phyloP scores from a whole-genome alignment of 2,797 vertebrate genomes.

The Calcarius lapponicus region DNA sequence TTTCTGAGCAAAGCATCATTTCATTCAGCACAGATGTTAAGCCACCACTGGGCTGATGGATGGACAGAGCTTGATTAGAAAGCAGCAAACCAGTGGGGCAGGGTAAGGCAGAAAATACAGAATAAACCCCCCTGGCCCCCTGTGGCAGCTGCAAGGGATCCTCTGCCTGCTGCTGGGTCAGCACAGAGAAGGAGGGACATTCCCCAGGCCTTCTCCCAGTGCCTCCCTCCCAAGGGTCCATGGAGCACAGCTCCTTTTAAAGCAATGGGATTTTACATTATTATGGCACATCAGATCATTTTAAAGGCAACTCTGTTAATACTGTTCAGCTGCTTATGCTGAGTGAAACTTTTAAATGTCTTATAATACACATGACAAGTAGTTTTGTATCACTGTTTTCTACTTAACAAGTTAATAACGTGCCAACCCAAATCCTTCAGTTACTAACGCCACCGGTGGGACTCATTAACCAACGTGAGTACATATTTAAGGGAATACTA shows the following conservation, averaged over 20 bases:
- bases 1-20: not conserved
- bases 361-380: conserved; percentile 59
- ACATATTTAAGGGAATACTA: conserved; percentile 71
- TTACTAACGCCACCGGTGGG: conserved; percentile 66
- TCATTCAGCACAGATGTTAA: not conserved
- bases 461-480: conserved; percentile 70
- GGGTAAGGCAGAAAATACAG: not conserved
- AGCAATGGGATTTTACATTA: not conserved
- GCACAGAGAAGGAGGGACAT: not conserved
- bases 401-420: conserved; percentile 72
- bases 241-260: not conserved
- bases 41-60: not conserved
- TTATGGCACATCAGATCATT: not conserved
- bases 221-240: not conserved
- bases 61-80: not conserved
- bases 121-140: rapidly evolving
- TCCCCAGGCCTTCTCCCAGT: not conserved
- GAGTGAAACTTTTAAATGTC: conserved; percentile 60
- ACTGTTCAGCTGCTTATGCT: conserved; percentile 32
- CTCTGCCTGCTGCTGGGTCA: not conserved
- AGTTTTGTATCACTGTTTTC: conserved; percentile 66
- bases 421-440: conserved; percentile 71
- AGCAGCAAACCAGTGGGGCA: not conserved
- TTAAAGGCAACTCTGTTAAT: conserved; percentile 1
- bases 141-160: not conserved